Base-by-base conservation (phyloP, 2,113 vertebrate species). In the Petromus typicus region DNA sequence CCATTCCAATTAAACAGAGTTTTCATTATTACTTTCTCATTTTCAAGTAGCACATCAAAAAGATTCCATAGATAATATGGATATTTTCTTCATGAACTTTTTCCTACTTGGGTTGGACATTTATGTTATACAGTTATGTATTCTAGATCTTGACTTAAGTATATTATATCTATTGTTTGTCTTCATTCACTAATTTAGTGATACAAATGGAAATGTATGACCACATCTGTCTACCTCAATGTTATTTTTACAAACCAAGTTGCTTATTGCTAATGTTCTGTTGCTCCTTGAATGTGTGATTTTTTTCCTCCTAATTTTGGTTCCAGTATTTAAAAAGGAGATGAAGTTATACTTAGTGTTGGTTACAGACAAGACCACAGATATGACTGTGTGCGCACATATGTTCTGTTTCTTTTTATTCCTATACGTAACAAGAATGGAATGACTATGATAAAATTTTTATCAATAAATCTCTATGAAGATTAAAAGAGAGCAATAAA, bases 201-300 rank as follows among this genome's bases (percentile, higher is more conserved):
- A 97, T 91, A 91, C 73, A 76, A 13, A 27, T 73, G 59, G 91
- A 96, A 97, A 93, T 86, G 45, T 96, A 69, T 96, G 86, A 91
- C 75, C 64, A 92, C 75, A 76, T 0, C 71, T 93, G 79, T 76
- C 64, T 59, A 86, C 87, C 34, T 14, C 64, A 93, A 96, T 95
- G 91, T 87, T 45, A 45, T 67, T 63, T 81, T 92, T 90, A 86
- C 45, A 91, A 86, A 63, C 25, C 43, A 91, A 84, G 54, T 32
- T 91, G 59, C 88, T 96, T 95, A 78, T 81, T 89, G 86, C 20
- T 92, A 91, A 93, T 54, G 93, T 81, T 81, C 84, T 93, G 86
- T 85, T 93, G 64, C 27, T 91, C 63, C 69, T n/a, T 93, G 14
- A 45, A 81, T 45, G 59, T 17, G 23, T 51, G 57, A 48, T n/a